Evolutionary conservation across 2,113 vertebrate species (phyloP).

Genomic region (Crotalus horridus): DNA sequence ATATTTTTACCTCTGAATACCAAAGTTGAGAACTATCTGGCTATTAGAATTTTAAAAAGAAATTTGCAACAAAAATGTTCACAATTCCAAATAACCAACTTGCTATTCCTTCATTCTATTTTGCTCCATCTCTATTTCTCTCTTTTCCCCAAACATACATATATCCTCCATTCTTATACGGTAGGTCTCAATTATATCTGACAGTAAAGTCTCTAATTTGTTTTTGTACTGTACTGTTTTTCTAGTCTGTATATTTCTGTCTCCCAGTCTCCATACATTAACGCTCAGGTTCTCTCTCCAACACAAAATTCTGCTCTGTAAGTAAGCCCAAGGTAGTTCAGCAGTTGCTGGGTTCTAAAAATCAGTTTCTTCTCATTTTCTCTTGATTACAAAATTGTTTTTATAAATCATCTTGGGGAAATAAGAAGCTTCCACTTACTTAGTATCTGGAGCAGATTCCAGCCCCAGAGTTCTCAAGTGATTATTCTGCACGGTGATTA

Average conservation of each 20-base stretch:
- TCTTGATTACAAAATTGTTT: background rate
- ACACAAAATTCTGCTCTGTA: background rate
- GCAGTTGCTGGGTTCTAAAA: background rate
- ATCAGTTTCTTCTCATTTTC: background rate
- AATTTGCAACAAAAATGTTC: background rate
- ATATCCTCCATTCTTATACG: background rate
- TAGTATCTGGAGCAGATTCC: background rate
- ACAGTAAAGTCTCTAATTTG: background rate
- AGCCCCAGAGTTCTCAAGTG: background rate
- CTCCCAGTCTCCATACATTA: background rate
- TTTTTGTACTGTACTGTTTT: background rate
- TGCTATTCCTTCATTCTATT: background rate
- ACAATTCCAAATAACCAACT: background rate
- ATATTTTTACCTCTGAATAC: background rate
- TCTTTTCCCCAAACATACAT: background rate
- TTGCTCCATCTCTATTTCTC: background rate
- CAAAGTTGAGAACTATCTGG: background rate
- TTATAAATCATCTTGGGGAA: background rate
- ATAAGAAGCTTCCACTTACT: background rate
- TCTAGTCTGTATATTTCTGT: too few species aligned
- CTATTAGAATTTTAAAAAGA: background rate
- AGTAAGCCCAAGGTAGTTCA: background rate
- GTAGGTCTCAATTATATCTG: background rate
- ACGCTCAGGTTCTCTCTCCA: background rate
- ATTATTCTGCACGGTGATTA: background rate